Evolutionary conservation across 2,888 invertebrate species (phyloP).

Genomic region (Eilema griseolum): DNA sequence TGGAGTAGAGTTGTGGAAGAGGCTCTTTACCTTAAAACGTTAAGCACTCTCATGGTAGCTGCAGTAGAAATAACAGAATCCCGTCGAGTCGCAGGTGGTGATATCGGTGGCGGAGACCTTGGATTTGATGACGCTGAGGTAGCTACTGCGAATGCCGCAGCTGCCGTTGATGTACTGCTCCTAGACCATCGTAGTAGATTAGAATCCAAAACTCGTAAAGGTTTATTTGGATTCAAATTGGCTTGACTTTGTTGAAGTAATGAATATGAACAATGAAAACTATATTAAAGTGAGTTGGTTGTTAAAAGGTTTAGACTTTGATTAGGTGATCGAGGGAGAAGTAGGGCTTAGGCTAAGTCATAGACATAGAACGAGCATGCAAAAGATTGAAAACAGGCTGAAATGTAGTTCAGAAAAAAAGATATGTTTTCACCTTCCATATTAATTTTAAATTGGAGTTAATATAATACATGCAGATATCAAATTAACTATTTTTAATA

Average conservation of each 20-base stretch:
- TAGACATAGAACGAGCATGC: conserved; percentile 36
- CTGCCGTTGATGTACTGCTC: conserved; percentile 95
- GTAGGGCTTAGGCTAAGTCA: conserved; percentile 17
- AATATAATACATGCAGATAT: conserved; percentile 38
- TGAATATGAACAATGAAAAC: conserved; percentile 5
- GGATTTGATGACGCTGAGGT: conserved; percentile 96
- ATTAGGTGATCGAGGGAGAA: background rate
- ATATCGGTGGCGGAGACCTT: conserved; percentile 87
- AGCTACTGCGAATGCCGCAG: conserved; percentile 96
- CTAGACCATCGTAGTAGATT: conserved; percentile 73
- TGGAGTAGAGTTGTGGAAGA: background rate
- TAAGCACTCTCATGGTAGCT: conserved; percentile 97
- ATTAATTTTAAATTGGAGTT: conserved; percentile 9
- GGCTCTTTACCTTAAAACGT: conserved; percentile 89
- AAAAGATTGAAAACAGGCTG: conserved; percentile 22
- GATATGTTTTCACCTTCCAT: conserved; percentile 16
- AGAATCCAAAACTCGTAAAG: conserved; percentile 15
- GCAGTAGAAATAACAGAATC: conserved; percentile 96
- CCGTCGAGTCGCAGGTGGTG: conserved; percentile 81
- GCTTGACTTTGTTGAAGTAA: conserved; percentile 6
- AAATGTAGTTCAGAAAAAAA: conserved; percentile 11
- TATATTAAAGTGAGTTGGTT: conserved; percentile 9
- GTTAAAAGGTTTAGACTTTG: conserved; percentile 1
- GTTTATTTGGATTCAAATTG: background rate
- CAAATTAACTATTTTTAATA: conserved; percentile 29